Conservation (phyloP, 2,113 vertebrate species). For the Burhinus oedicnemus region DNA sequence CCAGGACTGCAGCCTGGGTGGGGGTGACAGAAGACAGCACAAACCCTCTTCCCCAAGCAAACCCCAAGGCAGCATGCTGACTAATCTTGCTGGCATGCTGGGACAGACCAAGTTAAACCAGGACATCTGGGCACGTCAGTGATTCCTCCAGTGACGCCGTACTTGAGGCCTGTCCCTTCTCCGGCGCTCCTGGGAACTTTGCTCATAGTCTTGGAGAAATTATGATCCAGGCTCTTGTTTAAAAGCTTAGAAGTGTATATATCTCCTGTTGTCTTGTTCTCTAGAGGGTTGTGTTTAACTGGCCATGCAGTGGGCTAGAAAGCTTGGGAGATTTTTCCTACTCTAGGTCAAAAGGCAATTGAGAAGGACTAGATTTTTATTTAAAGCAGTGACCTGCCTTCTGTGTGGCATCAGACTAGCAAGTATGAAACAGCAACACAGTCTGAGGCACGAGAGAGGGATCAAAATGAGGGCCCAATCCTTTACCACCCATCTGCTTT, state of each 20-base stretch:
- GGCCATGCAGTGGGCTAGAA: background rate
- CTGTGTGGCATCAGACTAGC: background rate
- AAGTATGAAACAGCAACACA: background rate
- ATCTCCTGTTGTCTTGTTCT: background rate
- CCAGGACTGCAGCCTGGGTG: background rate
- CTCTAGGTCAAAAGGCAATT: background rate
- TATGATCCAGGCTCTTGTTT: background rate
- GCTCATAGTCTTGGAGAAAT: background rate
- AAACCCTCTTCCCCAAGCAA: background rate
- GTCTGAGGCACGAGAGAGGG: background rate
- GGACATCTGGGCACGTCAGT: background rate
- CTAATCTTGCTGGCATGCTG: accelerated
- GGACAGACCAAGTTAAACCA: background rate
- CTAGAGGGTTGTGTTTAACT: background rate
- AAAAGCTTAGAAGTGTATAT: background rate
- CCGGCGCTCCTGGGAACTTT: accelerated
- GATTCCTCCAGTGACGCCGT: background rate
- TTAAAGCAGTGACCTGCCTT: background rate
- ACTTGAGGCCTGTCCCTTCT: background rate
- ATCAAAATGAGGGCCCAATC: background rate
- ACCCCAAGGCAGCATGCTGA: background rate
- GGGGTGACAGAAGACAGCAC: accelerated
- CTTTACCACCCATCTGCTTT: background rate
- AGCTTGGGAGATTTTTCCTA: background rate
- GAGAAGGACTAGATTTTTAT: background rate